Evolutionary conservation across 2,113 vertebrate species (phyloP).

Genomic region (Columba livia): DNA sequence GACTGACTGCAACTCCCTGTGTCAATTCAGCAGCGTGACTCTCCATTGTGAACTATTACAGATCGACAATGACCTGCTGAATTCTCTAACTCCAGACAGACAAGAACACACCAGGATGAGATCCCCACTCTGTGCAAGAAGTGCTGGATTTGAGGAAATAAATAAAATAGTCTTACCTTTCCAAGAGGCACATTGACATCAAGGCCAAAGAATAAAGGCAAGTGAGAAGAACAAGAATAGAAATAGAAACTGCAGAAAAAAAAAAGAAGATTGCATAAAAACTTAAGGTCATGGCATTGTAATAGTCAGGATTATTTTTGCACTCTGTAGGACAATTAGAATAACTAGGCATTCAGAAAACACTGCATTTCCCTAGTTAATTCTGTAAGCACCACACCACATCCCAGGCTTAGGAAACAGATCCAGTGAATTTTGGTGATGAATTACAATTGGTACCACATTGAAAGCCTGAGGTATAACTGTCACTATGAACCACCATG

Average conservation of each 20-base stretch:
- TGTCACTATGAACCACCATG: background rate
- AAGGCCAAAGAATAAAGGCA: slow-evolving; percentile 99
- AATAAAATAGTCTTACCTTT: slow-evolving; percentile 86
- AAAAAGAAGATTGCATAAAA: slow-evolving; percentile 70
- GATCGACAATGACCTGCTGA: background rate
- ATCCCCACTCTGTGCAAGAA: background rate
- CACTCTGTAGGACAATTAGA: background rate
- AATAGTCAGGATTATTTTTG: slow-evolving; percentile 19
- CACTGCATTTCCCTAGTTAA: background rate
- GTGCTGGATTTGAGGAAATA: slow-evolving; percentile 10
- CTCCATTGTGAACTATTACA: background rate
- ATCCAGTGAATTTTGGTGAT: background rate
- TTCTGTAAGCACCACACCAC: background rate
- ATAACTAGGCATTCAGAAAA: background rate
- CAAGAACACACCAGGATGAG: background rate
- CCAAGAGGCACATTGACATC: slow-evolving; percentile 90
- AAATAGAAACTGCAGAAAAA: slow-evolving; percentile 93
- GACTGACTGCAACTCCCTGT: background rate
- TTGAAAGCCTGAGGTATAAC: background rate
- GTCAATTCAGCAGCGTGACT: background rate
- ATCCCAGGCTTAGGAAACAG: background rate
- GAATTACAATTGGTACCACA: background rate
- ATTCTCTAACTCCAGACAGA: background rate
- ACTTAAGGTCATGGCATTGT: background rate
- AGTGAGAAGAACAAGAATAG: slow-evolving; percentile 99